phyloP scores from a whole-genome alignment of 2,888 invertebrate genomes.

The Pseudeuparius sepicola region DNA sequence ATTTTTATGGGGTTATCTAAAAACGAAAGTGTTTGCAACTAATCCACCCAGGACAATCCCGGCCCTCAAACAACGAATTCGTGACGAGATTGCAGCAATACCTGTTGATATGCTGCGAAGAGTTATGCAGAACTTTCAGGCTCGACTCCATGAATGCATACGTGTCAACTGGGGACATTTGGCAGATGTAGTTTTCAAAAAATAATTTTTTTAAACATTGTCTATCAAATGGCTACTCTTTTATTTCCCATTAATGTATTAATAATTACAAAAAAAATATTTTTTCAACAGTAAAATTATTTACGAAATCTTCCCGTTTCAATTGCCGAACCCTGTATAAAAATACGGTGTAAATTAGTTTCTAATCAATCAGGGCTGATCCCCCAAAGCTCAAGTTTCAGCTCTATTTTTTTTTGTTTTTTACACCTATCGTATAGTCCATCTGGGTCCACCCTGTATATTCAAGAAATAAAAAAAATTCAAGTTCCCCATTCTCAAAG shows the following conservation, averaged over 20 bases:
- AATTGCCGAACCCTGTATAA: conserved; percentile 4
- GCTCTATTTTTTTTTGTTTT: no score
- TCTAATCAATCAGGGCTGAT: conserved; percentile 4
- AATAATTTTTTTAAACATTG: conserved; percentile 9
- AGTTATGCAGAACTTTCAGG: conserved; percentile 16
- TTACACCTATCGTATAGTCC: no score
- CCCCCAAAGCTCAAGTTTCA: no score
- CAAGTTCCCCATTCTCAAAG: no score
- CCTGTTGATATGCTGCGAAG: conserved; percentile 15
- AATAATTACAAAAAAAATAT: conserved; percentile 9
- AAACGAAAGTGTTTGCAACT: conserved; percentile 15
- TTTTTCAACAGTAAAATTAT: conserved; percentile 8
- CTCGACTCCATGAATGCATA: conserved; percentile 17
- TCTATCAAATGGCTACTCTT: conserved; percentile 8
- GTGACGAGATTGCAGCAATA: conserved; percentile 14
- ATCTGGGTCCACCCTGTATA: no score
- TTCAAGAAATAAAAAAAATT: no score
- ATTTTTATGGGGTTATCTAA: conserved; percentile 13
- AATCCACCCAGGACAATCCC: conserved; percentile 17
- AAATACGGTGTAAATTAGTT: background rate
- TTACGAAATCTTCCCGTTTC: conserved; percentile 6
- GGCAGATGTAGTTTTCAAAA: conserved; percentile 9
- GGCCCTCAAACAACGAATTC: conserved; percentile 11
- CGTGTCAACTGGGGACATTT: conserved; percentile 11
- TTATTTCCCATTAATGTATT: conserved; percentile 7